Evolutionary conservation across 2,797 vertebrate species (phyloP).

Genomic region (Lepilemur ruficaudatus): DNA sequence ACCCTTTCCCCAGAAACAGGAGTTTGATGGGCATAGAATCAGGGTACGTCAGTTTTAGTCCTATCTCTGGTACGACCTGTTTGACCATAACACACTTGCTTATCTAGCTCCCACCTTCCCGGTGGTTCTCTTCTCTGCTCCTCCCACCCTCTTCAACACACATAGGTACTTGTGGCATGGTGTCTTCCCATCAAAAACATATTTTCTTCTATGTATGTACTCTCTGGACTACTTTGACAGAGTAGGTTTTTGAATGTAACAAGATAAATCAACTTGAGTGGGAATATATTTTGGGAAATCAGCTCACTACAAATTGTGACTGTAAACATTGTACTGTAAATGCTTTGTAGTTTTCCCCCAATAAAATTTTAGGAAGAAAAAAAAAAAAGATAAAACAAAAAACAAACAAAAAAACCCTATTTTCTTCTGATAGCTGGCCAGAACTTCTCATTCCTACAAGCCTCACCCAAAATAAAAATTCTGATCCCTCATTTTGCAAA

Average conservation of each 20-base stretch:
- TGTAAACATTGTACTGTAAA: too few species aligned
- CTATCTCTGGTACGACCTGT: not conserved
- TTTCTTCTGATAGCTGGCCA: not conserved
- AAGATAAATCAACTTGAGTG: too few species aligned
- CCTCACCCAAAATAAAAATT: not conserved
- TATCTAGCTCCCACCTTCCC: not conserved
- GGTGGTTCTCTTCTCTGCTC: not conserved
- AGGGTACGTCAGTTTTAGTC: not conserved
- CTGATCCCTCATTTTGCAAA: not conserved
- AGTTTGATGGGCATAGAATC: not conserved
- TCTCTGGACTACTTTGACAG: too few species aligned
- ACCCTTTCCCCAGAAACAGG: not conserved
- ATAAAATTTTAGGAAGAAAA: too few species aligned
- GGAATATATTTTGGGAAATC: too few species aligned
- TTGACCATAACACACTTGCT: not conserved
- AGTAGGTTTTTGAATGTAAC: too few species aligned
- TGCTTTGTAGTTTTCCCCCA: too few species aligned
- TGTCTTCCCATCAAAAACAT: not conserved
- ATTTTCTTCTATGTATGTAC: too few species aligned
- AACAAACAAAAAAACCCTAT: not conserved
- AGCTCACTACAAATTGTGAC: too few species aligned
- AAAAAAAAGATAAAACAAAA: too few species aligned
- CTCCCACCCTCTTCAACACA: not conserved
- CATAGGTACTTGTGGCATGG: not conserved
- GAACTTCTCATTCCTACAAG: not conserved